These are phyloP conservation scores for Lepidurus couesii DNA, from an alignment of 1,140 invertebrate species.

Conservation along the genomic window DNA sequence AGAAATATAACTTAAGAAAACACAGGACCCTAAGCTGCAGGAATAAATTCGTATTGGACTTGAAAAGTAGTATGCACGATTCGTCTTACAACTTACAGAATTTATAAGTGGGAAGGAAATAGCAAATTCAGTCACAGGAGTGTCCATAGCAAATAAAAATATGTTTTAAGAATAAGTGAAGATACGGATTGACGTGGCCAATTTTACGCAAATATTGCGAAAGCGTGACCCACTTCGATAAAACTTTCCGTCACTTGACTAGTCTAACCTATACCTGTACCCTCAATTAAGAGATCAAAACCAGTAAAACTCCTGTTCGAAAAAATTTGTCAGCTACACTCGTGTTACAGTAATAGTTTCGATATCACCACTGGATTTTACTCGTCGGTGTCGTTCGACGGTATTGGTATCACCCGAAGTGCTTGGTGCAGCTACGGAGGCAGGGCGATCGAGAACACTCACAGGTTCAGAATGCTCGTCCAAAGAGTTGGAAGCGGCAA, in stretches of 20 bases:
- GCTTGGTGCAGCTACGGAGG: constrained; percentile 36
- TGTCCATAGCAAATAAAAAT: not conserved
- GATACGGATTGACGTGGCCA: not conserved
- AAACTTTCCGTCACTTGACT: not conserved
- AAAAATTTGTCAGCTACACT: constrained; percentile 31
- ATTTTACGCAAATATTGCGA: constrained; percentile 9
- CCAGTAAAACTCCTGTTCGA: not conserved
- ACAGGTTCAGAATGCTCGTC: constrained; percentile 37
- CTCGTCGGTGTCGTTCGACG: constrained; percentile 55
- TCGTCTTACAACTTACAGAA: constrained; percentile 1
- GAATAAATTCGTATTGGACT: not conserved
- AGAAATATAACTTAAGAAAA: not conserved
- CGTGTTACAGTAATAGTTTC: constrained; percentile 46
- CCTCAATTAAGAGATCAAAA: not conserved
- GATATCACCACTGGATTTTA: constrained; percentile 66
- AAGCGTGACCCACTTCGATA: not conserved
- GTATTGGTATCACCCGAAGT: constrained; percentile 26
- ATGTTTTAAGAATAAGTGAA: not conserved
- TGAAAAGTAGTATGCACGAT: not conserved
- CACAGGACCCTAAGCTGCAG: not conserved
- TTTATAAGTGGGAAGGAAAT: not conserved
- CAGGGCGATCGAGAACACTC: constrained; percentile 23
- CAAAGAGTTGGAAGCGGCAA: constrained; percentile 35
- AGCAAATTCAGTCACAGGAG: not conserved
- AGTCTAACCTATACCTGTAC: not conserved